phyloP scores from a whole-genome alignment of 2,113 vertebrate genomes.

The Irena cyanogastra region DNA sequence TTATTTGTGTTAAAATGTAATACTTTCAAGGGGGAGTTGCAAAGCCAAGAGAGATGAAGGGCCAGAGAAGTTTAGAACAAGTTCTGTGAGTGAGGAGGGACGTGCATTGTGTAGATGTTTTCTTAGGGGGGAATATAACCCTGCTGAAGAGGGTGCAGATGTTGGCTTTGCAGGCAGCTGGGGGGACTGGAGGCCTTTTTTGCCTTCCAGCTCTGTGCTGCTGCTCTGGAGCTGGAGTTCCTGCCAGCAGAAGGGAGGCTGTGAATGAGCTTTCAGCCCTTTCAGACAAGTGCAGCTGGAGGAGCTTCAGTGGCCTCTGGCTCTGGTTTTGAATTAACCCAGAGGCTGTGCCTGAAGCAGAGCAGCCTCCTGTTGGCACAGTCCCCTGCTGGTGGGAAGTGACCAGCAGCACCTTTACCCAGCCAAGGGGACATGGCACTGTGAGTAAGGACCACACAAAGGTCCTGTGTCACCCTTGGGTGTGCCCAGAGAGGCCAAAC shows the following conservation, averaged over 20 bases:
- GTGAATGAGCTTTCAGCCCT: not conserved
- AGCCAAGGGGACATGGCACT: accelerated
- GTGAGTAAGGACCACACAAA: accelerated
- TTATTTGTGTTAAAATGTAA: not conserved
- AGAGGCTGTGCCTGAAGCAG: not conserved
- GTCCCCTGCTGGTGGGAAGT: not conserved
- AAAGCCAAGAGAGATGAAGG: not conserved
- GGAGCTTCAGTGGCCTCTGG: not conserved
- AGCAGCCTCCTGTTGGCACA: not conserved
- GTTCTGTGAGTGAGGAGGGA: not conserved
- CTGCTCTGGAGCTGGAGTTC: not conserved
- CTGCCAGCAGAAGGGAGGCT: not conserved
- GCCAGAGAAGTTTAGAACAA: not conserved
- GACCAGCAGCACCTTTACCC: not conserved
- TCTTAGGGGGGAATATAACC: not conserved
- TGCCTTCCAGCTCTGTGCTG: not conserved
- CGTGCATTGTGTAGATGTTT: not conserved
- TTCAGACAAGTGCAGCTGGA: not conserved
- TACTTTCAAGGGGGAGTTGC: not conserved
- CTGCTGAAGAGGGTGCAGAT: not conserved
- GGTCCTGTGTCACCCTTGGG: not conserved
- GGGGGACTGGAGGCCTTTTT: not conserved
- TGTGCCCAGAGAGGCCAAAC: not conserved
- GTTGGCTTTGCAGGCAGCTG: not conserved
- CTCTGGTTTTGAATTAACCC: not conserved